Evolutionary conservation across 1,140 invertebrate species (phyloP).

Genomic region (Drosophila biarmipes): DNA sequence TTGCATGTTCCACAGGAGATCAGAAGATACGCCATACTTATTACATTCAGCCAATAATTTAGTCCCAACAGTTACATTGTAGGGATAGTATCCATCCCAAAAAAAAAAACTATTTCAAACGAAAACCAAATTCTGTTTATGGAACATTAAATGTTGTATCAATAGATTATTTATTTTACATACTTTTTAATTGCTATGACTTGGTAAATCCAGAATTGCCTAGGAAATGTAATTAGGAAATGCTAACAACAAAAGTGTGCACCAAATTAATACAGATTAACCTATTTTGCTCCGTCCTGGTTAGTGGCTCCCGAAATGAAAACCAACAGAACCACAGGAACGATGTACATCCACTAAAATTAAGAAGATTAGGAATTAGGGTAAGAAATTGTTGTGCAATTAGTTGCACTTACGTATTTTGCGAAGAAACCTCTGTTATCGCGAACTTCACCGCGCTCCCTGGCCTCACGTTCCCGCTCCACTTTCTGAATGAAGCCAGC

Average conservation of each 20-base stretch:
- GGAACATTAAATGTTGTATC: neutral
- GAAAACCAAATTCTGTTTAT: no score
- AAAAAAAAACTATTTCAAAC: no score
- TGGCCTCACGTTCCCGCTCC: constrained; percentile 94
- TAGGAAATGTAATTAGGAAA: constrained; percentile 30
- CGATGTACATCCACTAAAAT: constrained; percentile 97
- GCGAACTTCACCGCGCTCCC: constrained; percentile 94
- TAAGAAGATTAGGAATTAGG: constrained; percentile 13
- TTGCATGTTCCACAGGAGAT: no score
- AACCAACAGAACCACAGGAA: constrained; percentile 93
- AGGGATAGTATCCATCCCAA: no score
- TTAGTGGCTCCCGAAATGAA: constrained; percentile 93
- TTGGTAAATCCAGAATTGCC: constrained; percentile 22
- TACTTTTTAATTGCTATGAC: constrained; percentile 20
- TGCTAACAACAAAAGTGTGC: constrained; percentile 7
- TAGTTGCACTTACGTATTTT: constrained; percentile 94
- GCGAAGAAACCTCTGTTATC: constrained; percentile 97
- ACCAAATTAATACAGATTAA: constrained; percentile 1
- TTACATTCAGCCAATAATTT: no score
- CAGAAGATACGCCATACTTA: no score
- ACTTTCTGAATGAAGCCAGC: constrained; percentile 96
- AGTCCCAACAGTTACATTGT: no score
- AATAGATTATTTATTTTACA: constrained; percentile 6
- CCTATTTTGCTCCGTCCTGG: constrained; percentile 87
- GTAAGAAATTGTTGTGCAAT: neutral